These are phyloP conservation scores for Eubasilissa regina DNA, from an alignment of 1,140 invertebrate species.

Conservation along the genomic window DNA sequence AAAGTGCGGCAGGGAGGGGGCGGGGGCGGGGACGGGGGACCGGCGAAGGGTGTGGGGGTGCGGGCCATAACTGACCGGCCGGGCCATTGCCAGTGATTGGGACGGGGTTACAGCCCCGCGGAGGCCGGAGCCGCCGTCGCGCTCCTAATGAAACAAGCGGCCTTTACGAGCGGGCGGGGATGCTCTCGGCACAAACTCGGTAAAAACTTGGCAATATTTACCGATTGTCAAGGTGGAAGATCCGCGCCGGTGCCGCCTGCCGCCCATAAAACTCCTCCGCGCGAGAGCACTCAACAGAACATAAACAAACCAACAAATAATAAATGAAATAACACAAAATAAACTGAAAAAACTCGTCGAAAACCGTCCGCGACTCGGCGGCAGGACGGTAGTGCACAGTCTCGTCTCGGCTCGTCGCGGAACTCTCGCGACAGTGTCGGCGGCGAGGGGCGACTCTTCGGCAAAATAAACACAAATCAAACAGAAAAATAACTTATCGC, in stretches of 20 bases:
- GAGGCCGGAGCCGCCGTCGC: constrained; percentile 22
- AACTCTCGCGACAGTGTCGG: constrained; percentile 13
- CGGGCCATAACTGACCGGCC: neutral
- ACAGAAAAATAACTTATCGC: constrained; percentile 39
- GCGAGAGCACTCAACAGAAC: constrained; percentile 54
- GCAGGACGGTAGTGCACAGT: neutral
- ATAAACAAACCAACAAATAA: constrained; percentile 51
- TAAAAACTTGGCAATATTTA: constrained; percentile 44
- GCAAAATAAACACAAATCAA: constrained; percentile 43
- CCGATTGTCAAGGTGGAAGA: constrained; percentile 52
- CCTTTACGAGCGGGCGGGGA: constrained; percentile 32
- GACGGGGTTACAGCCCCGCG: constrained; percentile 9
- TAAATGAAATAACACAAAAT: constrained; percentile 51
- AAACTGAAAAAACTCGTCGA: constrained; percentile 28
- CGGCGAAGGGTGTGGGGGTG: neutral
- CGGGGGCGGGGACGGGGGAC: neutral
- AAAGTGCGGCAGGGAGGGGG: constrained; percentile 9
- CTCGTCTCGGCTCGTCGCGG: neutral
- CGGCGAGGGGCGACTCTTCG: neutral
- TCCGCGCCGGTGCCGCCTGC: constrained; percentile 20
- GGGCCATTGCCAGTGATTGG: constrained; percentile 28
- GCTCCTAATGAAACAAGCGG: constrained; percentile 36
- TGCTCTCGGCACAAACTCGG: neutral
- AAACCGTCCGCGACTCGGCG: neutral
- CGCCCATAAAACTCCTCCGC: constrained; percentile 27